Evolutionary conservation across 2,113 vertebrate species (phyloP).

Genomic region (Asarcornis scutulata): DNA sequence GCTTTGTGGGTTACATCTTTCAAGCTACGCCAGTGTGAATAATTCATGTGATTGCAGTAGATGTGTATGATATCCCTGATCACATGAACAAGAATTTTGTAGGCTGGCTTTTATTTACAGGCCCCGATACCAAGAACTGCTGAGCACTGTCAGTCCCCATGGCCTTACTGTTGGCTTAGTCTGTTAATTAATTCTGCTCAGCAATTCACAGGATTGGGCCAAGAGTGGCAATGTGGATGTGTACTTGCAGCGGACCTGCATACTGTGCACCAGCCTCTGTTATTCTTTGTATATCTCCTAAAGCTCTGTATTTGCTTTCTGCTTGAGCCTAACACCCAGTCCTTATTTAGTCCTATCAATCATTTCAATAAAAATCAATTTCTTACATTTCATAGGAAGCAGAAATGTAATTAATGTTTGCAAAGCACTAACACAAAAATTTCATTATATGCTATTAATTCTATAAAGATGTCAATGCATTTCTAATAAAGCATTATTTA

Average conservation of each 20-base stretch:
- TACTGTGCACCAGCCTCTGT: not conserved
- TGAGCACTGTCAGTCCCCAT: not conserved
- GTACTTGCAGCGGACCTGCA: not conserved
- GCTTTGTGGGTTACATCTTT: not conserved
- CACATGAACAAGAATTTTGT: not conserved
- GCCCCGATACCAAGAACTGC: not conserved
- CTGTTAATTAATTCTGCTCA: not conserved
- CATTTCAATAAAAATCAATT: not conserved
- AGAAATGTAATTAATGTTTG: not conserved
- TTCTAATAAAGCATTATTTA: not conserved
- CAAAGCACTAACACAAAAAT: not conserved
- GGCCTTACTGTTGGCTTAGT: not conserved
- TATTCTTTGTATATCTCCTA: not conserved
- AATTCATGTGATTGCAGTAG: conserved; percentile 3
- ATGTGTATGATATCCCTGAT: not conserved
- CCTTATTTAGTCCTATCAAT: not conserved
- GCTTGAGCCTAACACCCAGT: not conserved
- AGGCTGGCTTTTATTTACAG: not conserved
- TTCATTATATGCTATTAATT: not conserved
- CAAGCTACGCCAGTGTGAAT: not conserved
- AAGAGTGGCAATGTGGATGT: fast-evolving
- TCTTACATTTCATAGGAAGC: not conserved
- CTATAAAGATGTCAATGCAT: not conserved
- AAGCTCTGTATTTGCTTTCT: not conserved
- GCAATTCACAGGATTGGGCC: conserved; percentile 3